Evolutionary conservation across 2,797 vertebrate genomes (phyloP), one percentile per base, ranked within the genome.

Genomic region (Graptemys geographica): DNA sequence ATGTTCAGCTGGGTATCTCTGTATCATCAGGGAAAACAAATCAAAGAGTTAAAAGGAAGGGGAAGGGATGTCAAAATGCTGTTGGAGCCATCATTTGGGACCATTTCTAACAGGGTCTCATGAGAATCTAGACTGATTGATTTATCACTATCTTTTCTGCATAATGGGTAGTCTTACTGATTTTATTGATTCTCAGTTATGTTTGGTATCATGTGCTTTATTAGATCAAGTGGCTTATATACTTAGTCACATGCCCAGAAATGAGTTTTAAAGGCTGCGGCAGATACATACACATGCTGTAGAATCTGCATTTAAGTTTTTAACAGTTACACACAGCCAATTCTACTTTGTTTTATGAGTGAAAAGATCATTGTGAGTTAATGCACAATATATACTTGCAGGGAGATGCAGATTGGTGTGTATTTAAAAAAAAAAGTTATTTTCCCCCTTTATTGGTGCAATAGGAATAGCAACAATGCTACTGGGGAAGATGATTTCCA

Each of bases 121-220:
- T 49, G 87, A 88, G 95, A 92, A 52, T 88, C 57, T 12, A 28
- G 41, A 28, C 52, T 93, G 93, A 93, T 94, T 96, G 89, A 88
- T 88, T 85, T 31, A 52, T 53, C 72, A 74, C 74, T 90, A 25
- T 79, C 89, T 94, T 5, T 83, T 97, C 87, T 93, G 89, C 69
- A 86, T 92, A 95, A 94, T 62, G 57, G 88, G 19, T 52, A 93
- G 82, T 37, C 55, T 89, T 79, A 82, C 79, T 82, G 90, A 90
- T 95, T 89, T 94, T 91, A 97, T 94, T 94, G 95, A 97, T 95
- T 88, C n/a, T 87, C 81, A 18, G 37, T 95, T 96, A 95, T 88
- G 88, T 93, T 90, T 81, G 90, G 5, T 90, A 74, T 80, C 86
- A n/a, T 79, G 91, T 95, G 28, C 44, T 74, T 94, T 83, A 59